These are phyloP conservation scores for Rhyzopertha dominica DNA, from an alignment of 1,140 invertebrate genomes.

Conservation along the genomic window DNA sequence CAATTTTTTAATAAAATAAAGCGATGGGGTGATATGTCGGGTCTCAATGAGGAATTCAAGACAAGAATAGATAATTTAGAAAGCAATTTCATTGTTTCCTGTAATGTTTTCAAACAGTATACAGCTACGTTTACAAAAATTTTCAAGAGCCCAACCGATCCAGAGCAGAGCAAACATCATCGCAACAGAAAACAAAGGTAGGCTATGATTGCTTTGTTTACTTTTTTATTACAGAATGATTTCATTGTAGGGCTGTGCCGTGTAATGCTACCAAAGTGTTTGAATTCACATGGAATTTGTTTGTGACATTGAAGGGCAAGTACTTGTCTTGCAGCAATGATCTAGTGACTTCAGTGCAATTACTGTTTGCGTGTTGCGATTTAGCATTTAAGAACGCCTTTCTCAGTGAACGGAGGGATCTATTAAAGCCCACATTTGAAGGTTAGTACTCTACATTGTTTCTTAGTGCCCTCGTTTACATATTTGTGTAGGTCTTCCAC, in stretches of 20 bases:
- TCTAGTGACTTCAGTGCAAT: constrained; percentile 90
- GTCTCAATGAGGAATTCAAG: constrained; percentile 76
- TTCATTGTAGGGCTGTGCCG: constrained; percentile 54
- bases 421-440: constrained; percentile 79
- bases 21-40: constrained; percentile 93
- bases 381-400: constrained; percentile 84
- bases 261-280: constrained; percentile 79
- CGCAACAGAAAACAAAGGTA: constrained; percentile 68
- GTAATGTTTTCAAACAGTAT: constrained; percentile 91
- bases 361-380: constrained; percentile 86
- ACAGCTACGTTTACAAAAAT: constrained; percentile 81
- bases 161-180: constrained; percentile 50
- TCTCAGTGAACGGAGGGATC: constrained; percentile 71
- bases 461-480: constrained; percentile 1
- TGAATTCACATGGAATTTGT: constrained; percentile 91
- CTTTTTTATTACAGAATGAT: constrained; percentile 9
- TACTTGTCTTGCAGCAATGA: constrained; percentile 81
- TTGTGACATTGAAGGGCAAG: constrained; percentile 85
- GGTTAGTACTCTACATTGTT: constrained; percentile 50
- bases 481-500: constrained; percentile 59
- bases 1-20: constrained; percentile 96
- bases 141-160: constrained; percentile 59
- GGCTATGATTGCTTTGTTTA: neutral
- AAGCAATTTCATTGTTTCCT: constrained; percentile 91
- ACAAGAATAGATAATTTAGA: constrained; percentile 83